phyloP scores from a whole-genome alignment of 2,113 vertebrate genomes.

The Archilochus colubris region DNA sequence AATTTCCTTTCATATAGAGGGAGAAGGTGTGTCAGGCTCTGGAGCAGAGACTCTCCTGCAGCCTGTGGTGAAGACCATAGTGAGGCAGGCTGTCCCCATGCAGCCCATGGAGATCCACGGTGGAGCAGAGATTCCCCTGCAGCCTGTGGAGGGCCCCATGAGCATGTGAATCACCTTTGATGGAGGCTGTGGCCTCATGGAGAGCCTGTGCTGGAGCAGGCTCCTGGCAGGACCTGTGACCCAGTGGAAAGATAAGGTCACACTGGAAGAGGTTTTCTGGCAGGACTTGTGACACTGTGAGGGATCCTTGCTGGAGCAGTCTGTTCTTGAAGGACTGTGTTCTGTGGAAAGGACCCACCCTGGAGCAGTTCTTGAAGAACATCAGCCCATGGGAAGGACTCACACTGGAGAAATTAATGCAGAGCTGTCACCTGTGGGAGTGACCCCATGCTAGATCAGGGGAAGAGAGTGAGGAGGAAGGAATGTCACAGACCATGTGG shows the following conservation, averaged over 20 bases:
- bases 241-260: too few relatives aligned
- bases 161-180: too few relatives aligned
- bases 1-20: not conserved
- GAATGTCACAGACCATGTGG: not conserved
- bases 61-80: accelerated
- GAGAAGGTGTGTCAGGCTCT: not conserved
- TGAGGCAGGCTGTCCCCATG: not conserved
- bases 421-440: too few relatives aligned
- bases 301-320: accelerated
- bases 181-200: too few relatives aligned
- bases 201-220: too few relatives aligned
- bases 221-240: too few relatives aligned
- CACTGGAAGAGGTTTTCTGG: not conserved
- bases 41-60: not conserved
- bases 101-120: accelerated
- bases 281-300: accelerated
- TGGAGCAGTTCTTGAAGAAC: not conserved
- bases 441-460: too few relatives aligned
- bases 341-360: too few relatives aligned
- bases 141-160: not conserved
- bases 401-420: too few relatives aligned
- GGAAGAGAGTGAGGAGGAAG: not conserved
- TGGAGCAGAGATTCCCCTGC: not conserved
- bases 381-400: not conserved
- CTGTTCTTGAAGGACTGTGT: not conserved